These are phyloP conservation scores for Vireo griseus DNA, from an alignment of 2,797 vertebrate species.

Conservation along the genomic window DNA sequence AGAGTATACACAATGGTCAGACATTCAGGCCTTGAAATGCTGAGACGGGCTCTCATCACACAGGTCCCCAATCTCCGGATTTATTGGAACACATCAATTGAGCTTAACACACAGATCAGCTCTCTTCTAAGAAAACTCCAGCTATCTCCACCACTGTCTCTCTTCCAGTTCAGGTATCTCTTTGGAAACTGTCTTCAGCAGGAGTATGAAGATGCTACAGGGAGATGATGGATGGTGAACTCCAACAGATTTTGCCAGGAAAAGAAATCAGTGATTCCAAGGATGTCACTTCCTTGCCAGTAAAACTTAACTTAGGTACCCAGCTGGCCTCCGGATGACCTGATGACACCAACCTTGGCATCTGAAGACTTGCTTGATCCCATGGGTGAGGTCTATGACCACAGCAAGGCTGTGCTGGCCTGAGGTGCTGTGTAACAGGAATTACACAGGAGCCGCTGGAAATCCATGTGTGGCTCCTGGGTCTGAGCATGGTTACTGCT, in stretches of 20 bases:
- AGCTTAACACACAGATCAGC: not conserved
- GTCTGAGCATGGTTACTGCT: not conserved
- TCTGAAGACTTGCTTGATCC: not conserved
- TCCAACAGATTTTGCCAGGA: not conserved
- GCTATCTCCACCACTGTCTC: not conserved
- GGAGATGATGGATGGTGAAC: not conserved
- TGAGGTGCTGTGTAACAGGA: not conserved
- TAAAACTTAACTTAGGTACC: not conserved
- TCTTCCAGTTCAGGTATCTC: not conserved
- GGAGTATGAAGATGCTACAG: not conserved
- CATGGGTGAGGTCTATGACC: not conserved
- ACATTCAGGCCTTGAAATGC: not conserved
- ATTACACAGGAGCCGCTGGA: not conserved
- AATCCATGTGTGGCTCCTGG: not conserved
- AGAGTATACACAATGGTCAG: not conserved
- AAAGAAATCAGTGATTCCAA: not conserved
- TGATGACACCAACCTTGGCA: not conserved
- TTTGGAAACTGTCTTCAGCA: not conserved
- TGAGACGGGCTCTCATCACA: not conserved
- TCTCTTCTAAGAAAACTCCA: not conserved
- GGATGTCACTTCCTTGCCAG: not conserved
- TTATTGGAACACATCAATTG: not conserved
- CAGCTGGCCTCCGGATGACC: not conserved
- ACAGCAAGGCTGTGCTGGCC: not conserved
- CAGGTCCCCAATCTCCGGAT: not conserved